These are phyloP conservation scores for Seira musarum DNA, from an alignment of 2,888 invertebrate species.

Conservation along the genomic window DNA sequence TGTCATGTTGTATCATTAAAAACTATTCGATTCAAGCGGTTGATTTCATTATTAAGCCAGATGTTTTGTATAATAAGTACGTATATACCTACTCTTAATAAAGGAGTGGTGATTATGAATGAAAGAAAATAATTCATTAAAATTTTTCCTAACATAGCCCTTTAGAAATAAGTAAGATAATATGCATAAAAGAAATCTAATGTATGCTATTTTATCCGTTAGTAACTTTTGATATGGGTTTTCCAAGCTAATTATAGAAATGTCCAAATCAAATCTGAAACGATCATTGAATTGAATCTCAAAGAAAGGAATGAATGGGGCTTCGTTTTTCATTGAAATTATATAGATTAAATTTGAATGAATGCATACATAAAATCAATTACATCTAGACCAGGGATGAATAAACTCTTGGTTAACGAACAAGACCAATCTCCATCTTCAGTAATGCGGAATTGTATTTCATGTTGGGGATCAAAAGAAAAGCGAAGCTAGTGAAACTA, in stretches of 20 bases:
- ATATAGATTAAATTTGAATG: constrained; percentile 7
- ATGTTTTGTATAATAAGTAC: too few relatives aligned
- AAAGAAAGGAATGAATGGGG: not conserved
- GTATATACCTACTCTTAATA: too few relatives aligned
- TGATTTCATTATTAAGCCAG: not conserved
- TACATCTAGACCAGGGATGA: not conserved
- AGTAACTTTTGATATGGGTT: not conserved
- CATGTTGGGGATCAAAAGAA: too few relatives aligned
- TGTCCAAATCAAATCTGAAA: not conserved
- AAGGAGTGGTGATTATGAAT: too few relatives aligned
- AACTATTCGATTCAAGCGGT: not conserved
- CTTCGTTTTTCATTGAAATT: not conserved
- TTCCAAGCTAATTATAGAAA: constrained; percentile 2
- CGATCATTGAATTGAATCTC: not conserved
- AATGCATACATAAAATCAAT: constrained; percentile 1
- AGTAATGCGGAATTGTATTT: too few relatives aligned
- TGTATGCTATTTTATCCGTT: not conserved
- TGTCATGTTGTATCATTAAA: too few relatives aligned
- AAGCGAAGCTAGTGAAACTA: not conserved
- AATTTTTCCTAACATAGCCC: too few relatives aligned
- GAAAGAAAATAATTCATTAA: too few relatives aligned
- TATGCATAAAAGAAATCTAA: not conserved
- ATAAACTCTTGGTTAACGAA: not conserved
- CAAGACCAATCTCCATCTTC: too few relatives aligned
- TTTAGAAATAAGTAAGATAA: too few relatives aligned